Base-by-base conservation (phyloP, 2,797 vertebrate species). In the Florisuga fusca region DNA sequence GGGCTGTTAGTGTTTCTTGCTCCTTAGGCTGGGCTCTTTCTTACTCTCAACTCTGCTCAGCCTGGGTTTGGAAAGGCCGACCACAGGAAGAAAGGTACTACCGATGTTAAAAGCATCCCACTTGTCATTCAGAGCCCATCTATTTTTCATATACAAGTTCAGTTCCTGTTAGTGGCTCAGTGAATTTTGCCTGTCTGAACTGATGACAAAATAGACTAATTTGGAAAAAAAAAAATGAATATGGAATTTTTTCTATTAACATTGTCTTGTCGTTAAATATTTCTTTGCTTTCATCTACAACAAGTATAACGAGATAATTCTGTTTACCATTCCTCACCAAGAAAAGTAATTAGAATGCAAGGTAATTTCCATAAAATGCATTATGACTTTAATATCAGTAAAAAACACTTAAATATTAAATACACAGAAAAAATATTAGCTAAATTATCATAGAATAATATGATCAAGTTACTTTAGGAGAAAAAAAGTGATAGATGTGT, bases 391-490 rank as follows among this genome's bases (percentile, higher is more conserved):
- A 98, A 98, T 98, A 98, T 98, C 97, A 96, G 96, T 97, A 96
- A 97, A 76, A 93, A 84, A 96, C 98, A 97, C 98, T 97, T 92
- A 95, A 98, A 97, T 98, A 98, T 98, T 97, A 97, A 98, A 98
- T 73, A 94, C 97, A 97, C 78, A 68, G 73, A 97, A 96, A 97
- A 98, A 98, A 98, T 98, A 98, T 98, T 97, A 97, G 96, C 96
- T 97, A 98, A 98, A 98, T 98, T 97, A 98, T 97, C 98, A 95
- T 96, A 96, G 98, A 97, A 98, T 97, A 97, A 98, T 97, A 98
- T 97, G 97, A 97, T 98, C 95, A 97, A 96, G 95, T 98, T 98
- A 97, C 96, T 97, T 96, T 85, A 93, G 82, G 86, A 94, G 85
- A 38, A 96, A 94, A 80, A 96, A 91, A 73, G 72, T 98, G 97